Evolutionary conservation across 2,113 vertebrate genomes (phyloP).

Genomic region (Choloepus hoffmanni): DNA sequence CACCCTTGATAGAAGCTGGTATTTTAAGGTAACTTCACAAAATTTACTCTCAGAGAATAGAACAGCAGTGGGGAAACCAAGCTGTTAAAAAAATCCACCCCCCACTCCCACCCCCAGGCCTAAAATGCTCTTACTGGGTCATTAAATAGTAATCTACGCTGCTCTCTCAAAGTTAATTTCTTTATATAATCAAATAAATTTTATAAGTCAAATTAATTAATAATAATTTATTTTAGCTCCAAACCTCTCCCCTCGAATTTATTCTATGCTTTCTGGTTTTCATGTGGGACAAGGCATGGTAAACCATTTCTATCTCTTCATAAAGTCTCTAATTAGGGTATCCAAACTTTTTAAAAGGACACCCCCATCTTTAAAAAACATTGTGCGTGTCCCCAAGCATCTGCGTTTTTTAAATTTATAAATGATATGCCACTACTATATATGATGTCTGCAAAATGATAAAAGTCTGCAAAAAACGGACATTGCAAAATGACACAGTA

Average conservation of each 20-base stretch:
- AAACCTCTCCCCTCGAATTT: not conserved
- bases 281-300: not conserved
- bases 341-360: not conserved
- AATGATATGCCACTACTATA: not conserved
- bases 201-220: not conserved
- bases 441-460: not conserved
- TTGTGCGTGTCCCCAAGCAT: not conserved
- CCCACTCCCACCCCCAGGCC: too few relatives aligned
- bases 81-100: not conserved
- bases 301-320: constrained; percentile 4
- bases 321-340: not conserved
- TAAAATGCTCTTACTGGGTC: not conserved
- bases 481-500: not conserved
- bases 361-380: not conserved
- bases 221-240: not conserved
- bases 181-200: not conserved
- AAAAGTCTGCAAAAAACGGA: not conserved
- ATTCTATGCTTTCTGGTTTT: constrained; percentile 17
- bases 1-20: not conserved
- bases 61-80: not conserved
- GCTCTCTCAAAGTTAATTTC: not conserved
- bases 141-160: not conserved
- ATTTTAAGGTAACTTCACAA: not conserved
- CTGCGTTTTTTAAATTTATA: not conserved
- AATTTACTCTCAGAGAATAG: constrained; percentile 28